These are phyloP conservation scores for Peucedramus taeniatus DNA, from an alignment of 2,113 vertebrate species.

Conservation along the genomic window DNA sequence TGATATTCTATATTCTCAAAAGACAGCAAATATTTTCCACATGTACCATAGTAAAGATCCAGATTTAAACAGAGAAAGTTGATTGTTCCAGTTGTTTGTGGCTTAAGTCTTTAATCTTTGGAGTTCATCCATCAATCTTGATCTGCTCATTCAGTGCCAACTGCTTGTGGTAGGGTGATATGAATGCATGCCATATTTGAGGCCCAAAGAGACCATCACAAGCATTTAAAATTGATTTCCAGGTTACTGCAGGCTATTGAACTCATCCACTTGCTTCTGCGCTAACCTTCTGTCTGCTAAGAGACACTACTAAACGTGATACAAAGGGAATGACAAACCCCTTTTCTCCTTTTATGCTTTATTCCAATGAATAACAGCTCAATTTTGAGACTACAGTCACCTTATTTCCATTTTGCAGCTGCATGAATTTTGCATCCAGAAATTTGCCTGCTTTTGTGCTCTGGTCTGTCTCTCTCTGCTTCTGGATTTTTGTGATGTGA, in stretches of 20 bases:
- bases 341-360: not conserved
- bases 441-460: not conserved
- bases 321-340: not conserved
- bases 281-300: not conserved
- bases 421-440: not conserved
- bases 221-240: not conserved
- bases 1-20: not conserved
- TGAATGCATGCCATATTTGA: not conserved
- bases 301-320: not conserved
- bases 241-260: not conserved
- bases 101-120: not conserved
- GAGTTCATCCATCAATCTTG: not conserved
- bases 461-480: not conserved
- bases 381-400: not conserved
- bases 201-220: not conserved
- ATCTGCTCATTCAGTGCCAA: not conserved
- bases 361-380: not conserved
- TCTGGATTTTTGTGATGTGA: not conserved
- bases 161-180: not conserved
- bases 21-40: not conserved
- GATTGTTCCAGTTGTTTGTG: not conserved
- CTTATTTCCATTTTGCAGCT: not conserved
- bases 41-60: not conserved
- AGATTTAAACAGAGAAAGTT: not conserved
- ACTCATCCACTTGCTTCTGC: not conserved